A percentile compares a stretch with the other conserved stretches of the same genome.
Evolutionary conservation across 35 echinoderm and acorn worm genomes (phyloP).

Genomic region (Apostichopus japonicus): DNA sequence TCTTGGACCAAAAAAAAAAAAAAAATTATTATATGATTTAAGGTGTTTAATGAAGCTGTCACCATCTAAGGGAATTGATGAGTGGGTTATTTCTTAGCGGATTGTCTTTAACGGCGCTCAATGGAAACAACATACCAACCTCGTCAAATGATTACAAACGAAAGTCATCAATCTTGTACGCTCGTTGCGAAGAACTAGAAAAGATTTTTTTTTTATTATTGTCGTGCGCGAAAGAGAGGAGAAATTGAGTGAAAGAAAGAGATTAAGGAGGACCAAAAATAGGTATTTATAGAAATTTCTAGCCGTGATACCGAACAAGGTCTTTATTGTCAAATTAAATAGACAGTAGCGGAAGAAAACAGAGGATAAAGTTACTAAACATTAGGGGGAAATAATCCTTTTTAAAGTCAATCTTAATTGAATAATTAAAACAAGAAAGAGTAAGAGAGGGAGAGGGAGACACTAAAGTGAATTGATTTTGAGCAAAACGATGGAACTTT

Average conservation of each 20-base stretch:
- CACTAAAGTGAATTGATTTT: neutral
- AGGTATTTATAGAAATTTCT: neutral
- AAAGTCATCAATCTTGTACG: neutral
- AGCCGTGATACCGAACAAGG: neutral
- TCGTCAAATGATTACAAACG: neutral
- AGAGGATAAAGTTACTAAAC: constrained; percentile 30
- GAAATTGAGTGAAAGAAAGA: neutral
- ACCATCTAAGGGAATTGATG: neutral
- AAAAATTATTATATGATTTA: neutral
- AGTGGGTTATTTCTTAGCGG: neutral
- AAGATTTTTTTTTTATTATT: neutral
- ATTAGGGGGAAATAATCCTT: neutral
- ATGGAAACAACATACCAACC: neutral
- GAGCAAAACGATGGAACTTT: neutral
- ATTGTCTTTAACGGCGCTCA: constrained; percentile 26
- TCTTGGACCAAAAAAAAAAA: neutral
- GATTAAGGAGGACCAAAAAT: neutral
- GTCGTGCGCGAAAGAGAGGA: neutral
- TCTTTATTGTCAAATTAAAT: constrained; percentile 29
- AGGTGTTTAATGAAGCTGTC: constrained; percentile 46
- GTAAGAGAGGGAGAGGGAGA: no score
- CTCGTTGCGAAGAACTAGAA: no score
- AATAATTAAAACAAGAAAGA: no score
- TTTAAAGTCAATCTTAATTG: no score
- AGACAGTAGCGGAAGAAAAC: neutral